Base-by-base conservation (phyloP, 2,797 vertebrate genomes). In the Myotis planiceps region DNA sequence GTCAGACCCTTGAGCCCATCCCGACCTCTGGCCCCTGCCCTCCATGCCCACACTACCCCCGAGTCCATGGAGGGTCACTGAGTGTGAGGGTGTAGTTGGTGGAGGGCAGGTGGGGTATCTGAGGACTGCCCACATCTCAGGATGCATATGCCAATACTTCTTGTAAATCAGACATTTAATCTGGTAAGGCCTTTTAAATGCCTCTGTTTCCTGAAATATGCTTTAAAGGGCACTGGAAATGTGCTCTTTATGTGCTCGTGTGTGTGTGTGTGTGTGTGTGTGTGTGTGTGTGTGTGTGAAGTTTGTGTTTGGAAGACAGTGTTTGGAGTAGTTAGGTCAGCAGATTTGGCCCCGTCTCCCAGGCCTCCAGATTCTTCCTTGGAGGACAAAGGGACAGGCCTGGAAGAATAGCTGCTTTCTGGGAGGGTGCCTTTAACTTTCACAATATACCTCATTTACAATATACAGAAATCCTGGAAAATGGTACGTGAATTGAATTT, bases 161-260 rank as follows among this genome's bases (percentile, higher is more conserved):
- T 74, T 45, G 12, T 68, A 74, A 68, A 72, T 34, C 47, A 71
- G 74, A 85, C 68, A 25, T 80, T 85, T 78, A 12, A 42, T 37
- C 37, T 86, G 74, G 25, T 58, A 2, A 16, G 51, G 49, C 53
- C 78, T 84, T 87, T 53, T 21, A 55, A 27, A 60, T 4, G 37
- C 86, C 32, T 90, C 65, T 66, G 37, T 68, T 90, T 76, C 93
- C 68, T 42, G 32, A 87, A 75, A 63, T 91, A 34, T 0, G 7
- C 88, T 55, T 27, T 80, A 69, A 93, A 94, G 58, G 75, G 42
- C 94, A 19, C 18, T 80, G 71, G 75, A 42, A 47, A 66, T 49
- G 47, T 37, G 49, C 19, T 55, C 42, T 83, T 94, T 7, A 13
- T 7, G 23, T 1, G 9, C 58, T 63, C 10, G 25, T 47, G 3